Conservation (phyloP, 2,797 vertebrate genomes). For the Cyclopterus lumpus region DNA sequence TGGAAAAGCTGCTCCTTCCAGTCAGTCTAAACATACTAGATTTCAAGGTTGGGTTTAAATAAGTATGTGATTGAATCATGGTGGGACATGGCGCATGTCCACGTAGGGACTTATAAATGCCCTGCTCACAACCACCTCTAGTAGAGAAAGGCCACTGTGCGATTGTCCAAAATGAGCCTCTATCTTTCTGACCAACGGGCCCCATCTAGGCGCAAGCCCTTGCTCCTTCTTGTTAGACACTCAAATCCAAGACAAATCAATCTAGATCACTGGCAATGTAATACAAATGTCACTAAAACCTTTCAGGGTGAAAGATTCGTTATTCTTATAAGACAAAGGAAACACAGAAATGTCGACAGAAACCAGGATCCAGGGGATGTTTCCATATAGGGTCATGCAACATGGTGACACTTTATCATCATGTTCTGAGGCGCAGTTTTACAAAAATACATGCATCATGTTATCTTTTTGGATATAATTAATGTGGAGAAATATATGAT, state of each 20-base stretch:
- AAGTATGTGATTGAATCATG: slow-evolving; percentile 60
- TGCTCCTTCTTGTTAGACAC: slow-evolving; percentile 64
- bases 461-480: slow-evolving; percentile 74
- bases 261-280: slow-evolving; percentile 69
- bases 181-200: slow-evolving; percentile 58
- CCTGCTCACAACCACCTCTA: slow-evolving; percentile 73
- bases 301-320: slow-evolving; percentile 72
- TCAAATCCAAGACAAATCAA: slow-evolving; percentile 58
- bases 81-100: slow-evolving; percentile 62
- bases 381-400: slow-evolving; percentile 79
- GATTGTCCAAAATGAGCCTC: slow-evolving; percentile 83
- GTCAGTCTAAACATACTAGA: slow-evolving; percentile 53
- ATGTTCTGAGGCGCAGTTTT: slow-evolving; percentile 75
- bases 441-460: slow-evolving; percentile 83
- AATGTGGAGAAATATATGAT: slow-evolving; percentile 76
- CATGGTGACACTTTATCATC: slow-evolving; percentile 72
- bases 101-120: slow-evolving; percentile 59
- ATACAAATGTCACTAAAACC: slow-evolving; percentile 65
- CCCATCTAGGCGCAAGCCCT: slow-evolving; percentile 60
- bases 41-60: slow-evolving; percentile 59
- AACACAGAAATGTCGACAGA: slow-evolving; percentile 71
- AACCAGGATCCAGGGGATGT: slow-evolving; percentile 73
- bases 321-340: slow-evolving; percentile 66
- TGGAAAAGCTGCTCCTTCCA: slow-evolving; percentile 61
- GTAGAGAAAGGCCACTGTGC: slow-evolving; percentile 84